phyloP scores from a whole-genome alignment of 2,113 vertebrate species.

The Bos taurus region ARS-UCD2.0 NC_037345.1:38978501-38979000 shows the following conservation, averaged over 20 bases:
- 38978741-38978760: neutral
- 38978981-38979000: no score
- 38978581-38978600: neutral
- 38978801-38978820: neutral
- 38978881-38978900: neutral
- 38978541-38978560: neutral
- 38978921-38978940: neutral
- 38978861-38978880: neutral
- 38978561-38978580: neutral
- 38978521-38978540: neutral
- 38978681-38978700: neutral
- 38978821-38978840: neutral
- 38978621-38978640: neutral
- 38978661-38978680: neutral
- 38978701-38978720: neutral
- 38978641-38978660: neutral
- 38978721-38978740: neutral
- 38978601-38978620: neutral
- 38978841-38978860: neutral
- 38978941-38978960: neutral
- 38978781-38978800: neutral
- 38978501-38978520: neutral
- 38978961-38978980: neutral
- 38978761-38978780: neutral
- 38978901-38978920: neutral